Percentiles rank a stretch among this genome's conserved stretches.
Conservation (phyloP, 2,797 vertebrate species). For the Telmatherina bonti region DNA sequence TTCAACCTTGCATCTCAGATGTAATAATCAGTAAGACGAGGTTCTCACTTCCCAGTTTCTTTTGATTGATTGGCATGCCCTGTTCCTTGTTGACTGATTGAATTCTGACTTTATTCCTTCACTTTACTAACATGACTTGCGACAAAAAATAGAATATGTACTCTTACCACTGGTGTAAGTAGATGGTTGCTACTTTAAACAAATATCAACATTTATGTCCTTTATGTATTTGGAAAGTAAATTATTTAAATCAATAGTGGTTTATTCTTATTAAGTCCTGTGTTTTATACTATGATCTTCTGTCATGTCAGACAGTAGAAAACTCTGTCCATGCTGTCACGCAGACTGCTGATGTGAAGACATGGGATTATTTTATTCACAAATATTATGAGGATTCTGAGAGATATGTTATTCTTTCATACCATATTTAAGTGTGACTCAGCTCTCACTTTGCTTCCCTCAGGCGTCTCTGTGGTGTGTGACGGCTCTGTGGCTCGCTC, state of each 20-base stretch:
- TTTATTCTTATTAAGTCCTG: too few relatives aligned
- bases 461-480: conserved; percentile 84
- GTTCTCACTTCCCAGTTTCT: too few relatives aligned
- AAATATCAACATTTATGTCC: not conserved
- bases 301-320: too few relatives aligned
- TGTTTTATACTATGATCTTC: too few relatives aligned
- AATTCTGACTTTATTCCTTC: too few relatives aligned
- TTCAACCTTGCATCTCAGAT: too few relatives aligned
- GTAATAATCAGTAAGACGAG: too few relatives aligned
- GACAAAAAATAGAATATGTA: too few relatives aligned
- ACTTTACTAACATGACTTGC: too few relatives aligned
- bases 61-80: too few relatives aligned
- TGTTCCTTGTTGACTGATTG: too few relatives aligned
- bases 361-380: not conserved
- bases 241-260: not conserved
- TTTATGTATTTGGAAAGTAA: not conserved
- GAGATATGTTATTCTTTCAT: not conserved
- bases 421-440: not conserved
- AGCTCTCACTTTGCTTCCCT: conserved; percentile 4
- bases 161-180: not conserved
- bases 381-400: not conserved
- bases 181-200: not conserved
- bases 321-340: not conserved
- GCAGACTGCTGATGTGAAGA: not conserved
- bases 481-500: conserved; percentile 81